Base-by-base conservation (phyloP, 2,113 vertebrate species). In the Drymodes brunneopygia region DNA sequence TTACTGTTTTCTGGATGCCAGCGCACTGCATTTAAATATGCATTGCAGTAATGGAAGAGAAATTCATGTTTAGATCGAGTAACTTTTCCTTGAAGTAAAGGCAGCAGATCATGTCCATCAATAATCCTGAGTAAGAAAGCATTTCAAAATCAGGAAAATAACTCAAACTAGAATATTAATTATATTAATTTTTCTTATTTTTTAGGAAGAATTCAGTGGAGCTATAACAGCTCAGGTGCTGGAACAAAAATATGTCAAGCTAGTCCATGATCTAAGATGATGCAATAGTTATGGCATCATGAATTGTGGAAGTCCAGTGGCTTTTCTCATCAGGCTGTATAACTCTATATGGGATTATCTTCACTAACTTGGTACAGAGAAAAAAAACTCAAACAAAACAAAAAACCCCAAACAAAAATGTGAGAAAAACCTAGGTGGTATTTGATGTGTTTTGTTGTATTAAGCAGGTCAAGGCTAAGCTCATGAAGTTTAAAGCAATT, bases 1-100 rank as follows among this genome's bases (percentile, higher is more conserved):
- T 98, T 96, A 99, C 99, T 98, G 93, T 99, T 98, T 33, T 5
- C 40, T 6, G 98, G 98, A 42, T 95, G 97, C 99, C 99, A 99
- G 25, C 99, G 97, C 45, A 99, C 98, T 12, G 98, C 98, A 22
- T 99, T 99, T 77, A 99, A 92, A 94, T 98, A 98, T 38, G 96
- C 95, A 84, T 98, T 98, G 90, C 99, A 99, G 94, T 99, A 99
- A 75, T 99, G 99, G 97, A 99, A 99, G 60, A 99, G 97, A 21
- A 99, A 99, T 89, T 99, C 98, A 20, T 99, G 99, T 3, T 97
- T 92, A 0, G 99, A 99, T 28, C 8, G 93, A 14, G 90, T 90
- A 48, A 67, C 92, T 40, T 38, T 83, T 29, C 98, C 97, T 95
- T 95, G 98, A 35, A 99, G 96, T 95, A 99, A 92, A 13, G 98